Conservation (phyloP, 1,140 invertebrate genomes). For the Globodera rostochiensis region DNA sequence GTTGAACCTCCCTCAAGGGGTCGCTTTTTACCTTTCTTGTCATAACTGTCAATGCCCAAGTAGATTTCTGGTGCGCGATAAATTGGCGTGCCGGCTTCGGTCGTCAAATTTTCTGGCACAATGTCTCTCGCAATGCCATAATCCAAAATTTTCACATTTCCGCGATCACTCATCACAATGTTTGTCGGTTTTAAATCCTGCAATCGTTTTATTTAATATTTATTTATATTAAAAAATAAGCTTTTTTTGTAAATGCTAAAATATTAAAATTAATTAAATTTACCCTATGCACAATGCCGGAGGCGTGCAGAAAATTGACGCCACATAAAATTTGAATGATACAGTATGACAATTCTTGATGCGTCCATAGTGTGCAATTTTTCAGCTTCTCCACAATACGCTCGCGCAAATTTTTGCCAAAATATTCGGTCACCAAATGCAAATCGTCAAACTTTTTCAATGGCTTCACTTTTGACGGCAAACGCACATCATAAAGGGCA, state of each 20-base stretch:
- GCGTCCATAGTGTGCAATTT: conserved; percentile 17
- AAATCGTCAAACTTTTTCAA: conserved; percentile 30
- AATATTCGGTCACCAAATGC: conserved; percentile 30
- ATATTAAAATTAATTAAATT: not conserved
- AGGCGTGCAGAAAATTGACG: conserved; percentile 21
- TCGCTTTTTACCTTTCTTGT: conserved; percentile 77
- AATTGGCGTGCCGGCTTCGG: conserved; percentile 96
- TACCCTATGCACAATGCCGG: conserved; percentile 29
- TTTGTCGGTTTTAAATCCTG: conserved; percentile 35
- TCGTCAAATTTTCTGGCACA: conserved; percentile 76
- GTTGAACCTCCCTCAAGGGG: too few species aligned
- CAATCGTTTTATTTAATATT: not conserved
- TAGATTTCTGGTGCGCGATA: conserved; percentile 97
- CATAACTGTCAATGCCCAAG: conserved; percentile 92
- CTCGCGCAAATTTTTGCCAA: conserved; percentile 23
- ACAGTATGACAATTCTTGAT: conserved; percentile 29
- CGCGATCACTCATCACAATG: conserved; percentile 29
- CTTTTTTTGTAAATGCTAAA: too few species aligned
- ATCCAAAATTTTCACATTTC: conserved; percentile 87
- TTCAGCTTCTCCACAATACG: conserved; percentile 22
- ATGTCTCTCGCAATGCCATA: conserved; percentile 91
- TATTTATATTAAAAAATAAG: not conserved
- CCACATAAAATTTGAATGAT: conserved; percentile 33
- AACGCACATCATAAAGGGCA: conserved; percentile 22
- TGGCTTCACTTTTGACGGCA: conserved; percentile 22